These are phyloP conservation scores for Corythoichthys haematopterus DNA, from an alignment of 2,113 vertebrate genomes.

Conservation along the genomic window DNA sequence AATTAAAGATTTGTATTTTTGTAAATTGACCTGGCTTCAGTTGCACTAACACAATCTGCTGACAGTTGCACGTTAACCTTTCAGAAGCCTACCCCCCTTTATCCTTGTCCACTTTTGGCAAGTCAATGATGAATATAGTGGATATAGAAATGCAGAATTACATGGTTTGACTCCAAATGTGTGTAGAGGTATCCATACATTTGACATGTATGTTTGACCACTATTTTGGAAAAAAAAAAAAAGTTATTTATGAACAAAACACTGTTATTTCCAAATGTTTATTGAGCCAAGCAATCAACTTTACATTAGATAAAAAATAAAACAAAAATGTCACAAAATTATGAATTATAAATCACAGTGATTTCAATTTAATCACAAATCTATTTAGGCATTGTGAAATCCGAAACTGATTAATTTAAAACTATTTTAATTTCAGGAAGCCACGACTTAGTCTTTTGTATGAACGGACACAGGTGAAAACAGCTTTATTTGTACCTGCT, in stretches of 20 bases:
- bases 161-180: slow-evolving; percentile 53
- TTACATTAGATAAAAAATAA: not conserved
- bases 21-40: slow-evolving; percentile 29
- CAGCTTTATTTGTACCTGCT: not conserved
- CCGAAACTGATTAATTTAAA: not conserved
- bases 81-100: slow-evolving; percentile 31
- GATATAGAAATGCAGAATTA: slow-evolving; percentile 62
- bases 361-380: not conserved
- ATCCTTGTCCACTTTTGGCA: slow-evolving; percentile 51
- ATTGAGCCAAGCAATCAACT: not conserved
- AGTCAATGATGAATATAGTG: slow-evolving; percentile 64
- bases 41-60: slow-evolving; percentile 49
- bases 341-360: not conserved
- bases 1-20: not conserved
- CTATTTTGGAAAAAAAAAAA: slow-evolving; percentile 26
- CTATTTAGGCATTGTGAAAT: not conserved
- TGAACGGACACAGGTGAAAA: not conserved
- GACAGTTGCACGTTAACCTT: slow-evolving; percentile 49
- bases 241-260: slow-evolving; percentile 31
- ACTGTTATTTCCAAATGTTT: not conserved
- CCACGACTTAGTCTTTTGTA: not conserved
- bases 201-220: slow-evolving; percentile 13
- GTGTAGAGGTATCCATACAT: slow-evolving; percentile 36
- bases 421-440: no score
- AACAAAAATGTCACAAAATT: not conserved